A percentile compares a stretch with the other conserved stretches of the same genome.
phyloP scores from a whole-genome alignment of 2,113 vertebrate species.

The Bubo blakistoni region DNA sequence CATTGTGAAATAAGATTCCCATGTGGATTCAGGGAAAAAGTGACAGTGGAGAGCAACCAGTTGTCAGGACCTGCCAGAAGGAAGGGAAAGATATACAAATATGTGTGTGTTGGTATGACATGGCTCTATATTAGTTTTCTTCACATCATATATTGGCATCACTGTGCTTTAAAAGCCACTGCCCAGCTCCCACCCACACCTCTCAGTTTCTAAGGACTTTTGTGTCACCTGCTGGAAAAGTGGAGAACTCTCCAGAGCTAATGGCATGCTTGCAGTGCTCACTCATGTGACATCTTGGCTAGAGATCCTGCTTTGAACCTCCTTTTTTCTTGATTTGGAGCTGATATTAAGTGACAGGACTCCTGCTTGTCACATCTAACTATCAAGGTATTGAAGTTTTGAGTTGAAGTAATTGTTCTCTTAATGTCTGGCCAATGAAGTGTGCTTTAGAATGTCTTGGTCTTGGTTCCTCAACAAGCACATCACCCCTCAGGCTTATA shows the following conservation, averaged over 20 bases:
- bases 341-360: neutral
- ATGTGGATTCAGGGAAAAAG: neutral
- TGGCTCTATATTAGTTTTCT: neutral
- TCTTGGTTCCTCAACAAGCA: neutral
- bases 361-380: neutral
- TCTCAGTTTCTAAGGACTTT: neutral
- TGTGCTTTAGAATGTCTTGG: neutral
- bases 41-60: neutral
- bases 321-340: neutral
- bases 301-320: neutral
- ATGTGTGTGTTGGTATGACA: neutral
- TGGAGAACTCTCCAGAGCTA: neutral
- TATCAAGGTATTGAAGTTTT: neutral
- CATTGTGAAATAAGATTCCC: neutral
- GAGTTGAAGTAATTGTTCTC: neutral
- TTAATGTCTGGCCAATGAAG: neutral
- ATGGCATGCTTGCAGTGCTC: neutral
- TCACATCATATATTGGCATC: neutral
- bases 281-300: neutral
- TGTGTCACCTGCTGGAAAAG: neutral
- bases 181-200: neutral
- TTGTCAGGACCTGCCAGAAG: neutral
- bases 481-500: neutral
- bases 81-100: neutral
- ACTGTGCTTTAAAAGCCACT: neutral